A percentile compares a stretch with the other conserved stretches of the same genome.
These are phyloP conservation scores for Acanthosepion pharaonis DNA, from an alignment of 2,888 invertebrate species.

Conservation along the genomic window DNA sequence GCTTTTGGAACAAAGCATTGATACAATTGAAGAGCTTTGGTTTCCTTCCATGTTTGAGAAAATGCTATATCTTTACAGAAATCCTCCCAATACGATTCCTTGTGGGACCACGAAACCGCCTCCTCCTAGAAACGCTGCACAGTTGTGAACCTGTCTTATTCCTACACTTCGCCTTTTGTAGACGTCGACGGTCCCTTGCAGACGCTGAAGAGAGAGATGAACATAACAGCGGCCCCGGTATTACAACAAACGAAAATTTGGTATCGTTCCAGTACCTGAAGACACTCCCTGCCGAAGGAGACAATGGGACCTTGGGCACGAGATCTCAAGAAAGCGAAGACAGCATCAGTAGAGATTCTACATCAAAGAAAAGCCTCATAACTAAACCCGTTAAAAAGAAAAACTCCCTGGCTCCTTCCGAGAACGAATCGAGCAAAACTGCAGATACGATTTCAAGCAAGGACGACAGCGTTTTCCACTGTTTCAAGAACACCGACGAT, in stretches of 20 bases:
- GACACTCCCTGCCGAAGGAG: neutral
- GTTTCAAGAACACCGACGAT: neutral
- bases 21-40: conserved; percentile 33
- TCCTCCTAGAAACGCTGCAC: conserved; percentile 44
- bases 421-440: neutral
- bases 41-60: conserved; percentile 37
- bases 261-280: conserved; percentile 47
- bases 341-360: neutral
- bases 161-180: conserved; percentile 47
- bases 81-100: conserved; percentile 41
- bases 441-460: neutral
- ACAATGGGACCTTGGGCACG: neutral
- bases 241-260: conserved; percentile 38
- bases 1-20: conserved; percentile 33
- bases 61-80: conserved; percentile 44
- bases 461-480: conserved; percentile 42
- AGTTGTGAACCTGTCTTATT: conserved; percentile 44
- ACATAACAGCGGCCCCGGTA: conserved; percentile 35
- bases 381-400: neutral
- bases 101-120: conserved; percentile 45
- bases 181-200: conserved; percentile 36
- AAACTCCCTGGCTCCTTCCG: neutral
- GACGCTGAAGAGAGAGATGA: neutral
- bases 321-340: neutral
- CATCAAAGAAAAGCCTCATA: neutral